Base-by-base conservation (phyloP, 2,888 invertebrate species). In the Drosophila birchii region DNA sequence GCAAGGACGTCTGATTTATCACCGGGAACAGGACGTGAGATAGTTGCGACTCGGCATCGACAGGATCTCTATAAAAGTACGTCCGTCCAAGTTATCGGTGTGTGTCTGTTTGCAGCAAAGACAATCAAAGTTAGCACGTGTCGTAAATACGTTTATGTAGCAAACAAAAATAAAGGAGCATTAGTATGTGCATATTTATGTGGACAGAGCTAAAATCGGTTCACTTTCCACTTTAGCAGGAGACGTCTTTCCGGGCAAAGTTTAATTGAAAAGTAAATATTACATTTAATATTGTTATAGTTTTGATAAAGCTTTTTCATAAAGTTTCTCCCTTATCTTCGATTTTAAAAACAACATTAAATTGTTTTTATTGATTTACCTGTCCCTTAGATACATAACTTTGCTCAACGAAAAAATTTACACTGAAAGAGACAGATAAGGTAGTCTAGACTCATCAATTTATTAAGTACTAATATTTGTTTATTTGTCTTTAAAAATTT, bases 1-100 rank as follows among this genome's bases (percentile, higher is more conserved):
- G 76, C 75, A 61, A 76, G 76, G 62, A 51, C 53, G 51, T 29
- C 83, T 80, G 80, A 80, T 79, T 79, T 79, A 79, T 66, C 51
- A 66, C 69, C 71, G 47, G 44, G 56, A 69, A 72, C 66, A 78
- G 63, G 64, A 75, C 83, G 75, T 63, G 75, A 66, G 75, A 68
- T 63, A 80, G 71, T 73, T 64, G 61, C 69, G 47, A 79, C 61
- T 29, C 54, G 61, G 47, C 66, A 77, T 51, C 51, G 58, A 53
- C 58, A 63, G 67, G 38, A 75, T 64, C 45, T 53, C 47, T 62
- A 55, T 29, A 43, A 36, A 32, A 56, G 43, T 44, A 62, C 51
- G 51, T 36, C 16, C 20, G 34, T 54, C 53, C 49, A 16, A 53
- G 39, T 29, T 32, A 57, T 47, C 34, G 47, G 38, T 14, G 23